Percentiles rank a stretch among this genome's conserved stretches.
Evolutionary conservation across 2,888 invertebrate genomes (phyloP).

Genomic region (Caenorhabditis imperialis): DNA sequence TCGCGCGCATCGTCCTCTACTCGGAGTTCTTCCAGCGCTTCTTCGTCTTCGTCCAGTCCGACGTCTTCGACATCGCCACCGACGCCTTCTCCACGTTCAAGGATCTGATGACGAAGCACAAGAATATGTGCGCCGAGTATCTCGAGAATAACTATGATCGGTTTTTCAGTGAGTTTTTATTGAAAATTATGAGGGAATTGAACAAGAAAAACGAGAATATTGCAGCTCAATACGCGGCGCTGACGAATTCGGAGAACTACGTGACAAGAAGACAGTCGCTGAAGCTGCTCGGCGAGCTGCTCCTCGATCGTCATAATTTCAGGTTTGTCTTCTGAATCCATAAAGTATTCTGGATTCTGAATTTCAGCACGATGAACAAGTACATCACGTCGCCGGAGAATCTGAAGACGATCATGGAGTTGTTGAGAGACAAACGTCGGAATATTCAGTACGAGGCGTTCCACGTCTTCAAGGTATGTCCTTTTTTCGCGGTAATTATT

Average conservation of each 20-base stretch:
- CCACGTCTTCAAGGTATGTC: constrained; percentile 98
- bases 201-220: too few species aligned
- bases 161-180: constrained; percentile 85
- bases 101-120: constrained; percentile 82
- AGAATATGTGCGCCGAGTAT: constrained; percentile 94
- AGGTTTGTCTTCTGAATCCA: constrained; percentile 78
- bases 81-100: constrained; percentile 99
- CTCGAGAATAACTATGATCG: constrained; percentile 98
- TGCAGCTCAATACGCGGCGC: constrained; percentile 89
- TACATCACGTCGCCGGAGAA: constrained; percentile 94
- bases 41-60: constrained; percentile 86
- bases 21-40: constrained; percentile 99
- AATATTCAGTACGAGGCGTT: constrained; percentile 99
- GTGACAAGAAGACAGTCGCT: constrained; percentile 98
- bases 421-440: constrained; percentile 98
- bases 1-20: constrained; percentile 97
- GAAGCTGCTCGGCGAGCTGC: constrained; percentile 94
- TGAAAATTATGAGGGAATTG: too few species aligned
- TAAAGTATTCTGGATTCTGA: neutral
- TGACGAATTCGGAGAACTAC: constrained; percentile 98
- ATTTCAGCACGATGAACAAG: constrained; percentile 85
- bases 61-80: constrained; percentile 98
- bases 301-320: constrained; percentile 99
- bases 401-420: constrained; percentile 99
- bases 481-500: too few species aligned